phyloP scores from a whole-genome alignment of 2,888 invertebrate genomes.

The Myathropa florea region DNA sequence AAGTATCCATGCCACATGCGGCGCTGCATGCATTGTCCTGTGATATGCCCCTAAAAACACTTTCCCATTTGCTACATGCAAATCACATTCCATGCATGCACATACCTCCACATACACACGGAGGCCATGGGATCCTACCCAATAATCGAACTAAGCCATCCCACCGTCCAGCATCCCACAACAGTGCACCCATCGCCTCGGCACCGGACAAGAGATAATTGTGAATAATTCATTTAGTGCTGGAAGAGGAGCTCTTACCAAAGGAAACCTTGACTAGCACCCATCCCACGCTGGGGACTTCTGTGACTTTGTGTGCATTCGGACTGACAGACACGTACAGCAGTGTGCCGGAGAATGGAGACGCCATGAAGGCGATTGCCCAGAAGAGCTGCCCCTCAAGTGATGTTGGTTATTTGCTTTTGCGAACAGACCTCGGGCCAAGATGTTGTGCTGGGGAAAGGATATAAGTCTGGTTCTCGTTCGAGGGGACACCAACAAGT shows the following conservation, averaged over 20 bases:
- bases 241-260: neutral
- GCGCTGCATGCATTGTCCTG: slow-evolving; percentile 24
- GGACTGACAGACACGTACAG: no score
- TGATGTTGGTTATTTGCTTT: slow-evolving; percentile 25
- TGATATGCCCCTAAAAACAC: slow-evolving; percentile 43
- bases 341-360: neutral
- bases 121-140: no score
- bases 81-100: neutral
- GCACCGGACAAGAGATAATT: slow-evolving; percentile 35
- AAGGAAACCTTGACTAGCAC: neutral
- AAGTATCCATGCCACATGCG: slow-evolving; percentile 21
- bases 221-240: slow-evolving; percentile 62
- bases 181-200: no score
- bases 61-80: slow-evolving; percentile 24
- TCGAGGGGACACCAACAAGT: no score
- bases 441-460: neutral
- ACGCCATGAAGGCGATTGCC: slow-evolving; percentile 14
- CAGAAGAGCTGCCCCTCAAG: neutral
- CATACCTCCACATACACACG: neutral
- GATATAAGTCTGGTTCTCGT: no score
- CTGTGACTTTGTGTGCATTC: no score
- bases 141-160: neutral
- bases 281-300: neutral
- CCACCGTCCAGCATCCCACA: neutral
- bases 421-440: neutral